Conservation (phyloP, 2,888 invertebrate genomes). For the Deilephila elpenor region DNA sequence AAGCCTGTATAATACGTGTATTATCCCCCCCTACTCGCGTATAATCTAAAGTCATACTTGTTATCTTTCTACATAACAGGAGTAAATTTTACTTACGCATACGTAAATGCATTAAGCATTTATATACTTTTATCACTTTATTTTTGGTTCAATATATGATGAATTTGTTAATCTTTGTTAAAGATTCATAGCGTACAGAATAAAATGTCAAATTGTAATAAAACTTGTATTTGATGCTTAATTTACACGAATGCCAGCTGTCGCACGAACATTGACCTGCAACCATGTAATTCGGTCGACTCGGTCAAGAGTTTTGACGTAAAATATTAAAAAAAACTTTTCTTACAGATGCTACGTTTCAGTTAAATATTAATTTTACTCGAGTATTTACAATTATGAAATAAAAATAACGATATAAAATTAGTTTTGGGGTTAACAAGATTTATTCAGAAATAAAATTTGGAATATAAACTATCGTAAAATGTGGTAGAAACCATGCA, state of each 20-base stretch:
- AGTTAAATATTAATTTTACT: not conserved
- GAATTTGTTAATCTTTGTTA: not conserved
- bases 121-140: not conserved
- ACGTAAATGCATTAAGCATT: not conserved
- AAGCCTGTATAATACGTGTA: conserved; percentile 22
- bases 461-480: not conserved
- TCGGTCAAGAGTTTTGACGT: not conserved
- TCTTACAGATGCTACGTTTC: not conserved
- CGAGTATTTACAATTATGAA: not conserved
- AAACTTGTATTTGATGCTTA: not conserved
- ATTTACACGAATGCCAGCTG: not conserved
- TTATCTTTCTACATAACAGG: not conserved
- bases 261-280: not conserved
- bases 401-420: not conserved
- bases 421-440: not conserved
- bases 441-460: not conserved
- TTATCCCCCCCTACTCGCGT: not conserved
- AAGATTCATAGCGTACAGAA: not conserved
- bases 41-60: not conserved
- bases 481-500: no score
- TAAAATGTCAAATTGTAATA: not conserved
- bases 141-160: not conserved
- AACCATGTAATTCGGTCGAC: not conserved
- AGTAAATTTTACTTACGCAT: not conserved
- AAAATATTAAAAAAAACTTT: not conserved